Evolutionary conservation across 2,888 invertebrate species (phyloP).

Genomic region (Polyommatus icarus): DNA sequence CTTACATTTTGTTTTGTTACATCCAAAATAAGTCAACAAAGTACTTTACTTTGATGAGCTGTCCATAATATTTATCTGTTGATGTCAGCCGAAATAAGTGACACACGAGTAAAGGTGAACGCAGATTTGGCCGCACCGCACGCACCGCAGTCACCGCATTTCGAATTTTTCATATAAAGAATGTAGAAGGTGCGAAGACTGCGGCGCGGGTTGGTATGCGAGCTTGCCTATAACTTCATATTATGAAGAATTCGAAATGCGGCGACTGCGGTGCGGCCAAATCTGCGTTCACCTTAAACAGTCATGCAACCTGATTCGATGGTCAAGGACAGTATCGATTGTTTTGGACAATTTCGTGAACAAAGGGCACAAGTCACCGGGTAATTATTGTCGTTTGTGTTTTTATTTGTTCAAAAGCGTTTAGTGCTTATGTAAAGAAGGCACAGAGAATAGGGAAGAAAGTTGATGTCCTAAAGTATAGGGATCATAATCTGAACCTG

Average conservation of each 20-base stretch:
- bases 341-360: not conserved
- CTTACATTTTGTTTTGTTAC: not conserved
- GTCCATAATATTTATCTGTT: not conserved
- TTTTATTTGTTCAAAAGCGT: no score
- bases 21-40: not conserved
- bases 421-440: no score
- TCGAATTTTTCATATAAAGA: no score
- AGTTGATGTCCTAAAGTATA: not conserved
- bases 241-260: no score
- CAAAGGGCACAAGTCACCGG: not conserved
- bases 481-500: not conserved
- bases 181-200: no score
- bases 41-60: not conserved
- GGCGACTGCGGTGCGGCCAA: no score
- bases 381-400: not conserved
- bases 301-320: slow-evolving; percentile 1
- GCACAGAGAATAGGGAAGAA: not conserved
- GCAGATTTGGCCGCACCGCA: no score
- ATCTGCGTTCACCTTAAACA: no score
- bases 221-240: no score
- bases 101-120: not conserved
- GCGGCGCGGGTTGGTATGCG: no score
- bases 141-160: no score
- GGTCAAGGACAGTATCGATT: slow-evolving; percentile 13
- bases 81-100: not conserved